Evolutionary conservation across 2,888 invertebrate genomes (phyloP), one percentile per base, ranked within the genome.

Genomic region (Lithophane ornitopus): DNA sequence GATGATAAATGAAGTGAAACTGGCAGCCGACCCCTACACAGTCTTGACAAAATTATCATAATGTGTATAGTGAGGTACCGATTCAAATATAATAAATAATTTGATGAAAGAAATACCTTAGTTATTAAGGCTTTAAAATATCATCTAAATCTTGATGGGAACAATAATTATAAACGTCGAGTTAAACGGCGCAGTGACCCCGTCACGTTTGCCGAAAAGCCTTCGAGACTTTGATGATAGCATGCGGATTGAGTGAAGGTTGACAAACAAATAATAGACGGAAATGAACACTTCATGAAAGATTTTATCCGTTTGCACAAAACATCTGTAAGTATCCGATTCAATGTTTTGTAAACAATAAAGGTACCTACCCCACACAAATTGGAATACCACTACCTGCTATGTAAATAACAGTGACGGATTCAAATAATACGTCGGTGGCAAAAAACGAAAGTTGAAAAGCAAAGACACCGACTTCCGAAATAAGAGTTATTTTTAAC

Each of bases 181-280:
- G n/a, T 34, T 46, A 65, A 74, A 46, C 52, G 68, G 84, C 81
- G 58, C 71, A 80, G 75, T 82, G 81, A 81, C 85, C 85, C 85
- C 66, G 82, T 67, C 81, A 82, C 84, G 70, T 74, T 81, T 70
- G 56, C 52, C 84, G 46, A 82, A 79, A 80, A 75, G 41, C 82
- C 85, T 82, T 82, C 82, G 54, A 68, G 63, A 26, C 49, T 74
- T 14, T 71, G 66, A 82, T 75, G 85, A 84, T 72, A 70, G 69
- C 69, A 73, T 61, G 75, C 81, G 71, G 76, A 82, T 84, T 67
- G 81, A 56, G 65, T 66, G 85, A 82, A 82, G 82, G 82, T 80
- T 84, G 81, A 75, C 71, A 82, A 81, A 78, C 74, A 78, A 74
- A 70, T 84, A 74, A 59, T 70, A 72, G 58, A 54, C 59, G 84